These are phyloP conservation scores for Dicranocentrus wangi DNA, from an alignment of 2,888 invertebrate genomes.

Conservation along the genomic window DNA sequence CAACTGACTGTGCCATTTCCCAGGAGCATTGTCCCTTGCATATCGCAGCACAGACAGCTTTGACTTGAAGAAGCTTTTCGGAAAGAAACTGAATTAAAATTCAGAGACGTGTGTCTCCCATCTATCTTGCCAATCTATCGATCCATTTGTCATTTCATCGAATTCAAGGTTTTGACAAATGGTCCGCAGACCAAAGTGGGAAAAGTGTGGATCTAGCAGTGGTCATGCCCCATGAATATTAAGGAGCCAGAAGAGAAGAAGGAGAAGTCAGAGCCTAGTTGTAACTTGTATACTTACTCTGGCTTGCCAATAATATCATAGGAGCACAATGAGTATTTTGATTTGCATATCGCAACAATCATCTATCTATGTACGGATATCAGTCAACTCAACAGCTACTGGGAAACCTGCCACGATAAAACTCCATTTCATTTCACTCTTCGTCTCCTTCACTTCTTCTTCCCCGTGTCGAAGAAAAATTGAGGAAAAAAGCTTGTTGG, in stretches of 20 bases:
- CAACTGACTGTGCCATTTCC: too few species aligned
- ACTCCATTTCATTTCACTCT: neutral
- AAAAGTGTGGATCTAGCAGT: slow-evolving; percentile 10
- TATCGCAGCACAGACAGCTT: too few species aligned
- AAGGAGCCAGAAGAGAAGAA: neutral
- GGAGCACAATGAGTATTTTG: too few species aligned
- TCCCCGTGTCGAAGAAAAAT: too few species aligned
- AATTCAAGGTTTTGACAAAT: slow-evolving; percentile 42
- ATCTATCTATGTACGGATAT: slow-evolving; percentile 13
- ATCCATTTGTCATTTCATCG: slow-evolving; percentile 46
- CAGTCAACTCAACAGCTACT: slow-evolving; percentile 51
- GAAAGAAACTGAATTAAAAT: slow-evolving; percentile 12
- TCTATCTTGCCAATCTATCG: slow-evolving; percentile 5
- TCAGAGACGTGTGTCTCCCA: neutral
- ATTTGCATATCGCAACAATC: slow-evolving; percentile 40
- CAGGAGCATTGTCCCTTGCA: too few species aligned
- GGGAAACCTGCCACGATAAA: slow-evolving; percentile 9
- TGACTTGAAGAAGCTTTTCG: too few species aligned
- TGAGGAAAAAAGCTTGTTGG: too few species aligned
- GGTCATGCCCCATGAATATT: slow-evolving; percentile 35
- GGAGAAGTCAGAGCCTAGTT: too few species aligned
- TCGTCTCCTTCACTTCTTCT: too few species aligned
- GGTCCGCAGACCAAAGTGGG: slow-evolving; percentile 20
- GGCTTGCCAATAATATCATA: too few species aligned
- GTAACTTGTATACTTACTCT: too few species aligned